Base-by-base conservation (phyloP, 2,113 vertebrate species). In the Gobiocypris rarus region DNA sequence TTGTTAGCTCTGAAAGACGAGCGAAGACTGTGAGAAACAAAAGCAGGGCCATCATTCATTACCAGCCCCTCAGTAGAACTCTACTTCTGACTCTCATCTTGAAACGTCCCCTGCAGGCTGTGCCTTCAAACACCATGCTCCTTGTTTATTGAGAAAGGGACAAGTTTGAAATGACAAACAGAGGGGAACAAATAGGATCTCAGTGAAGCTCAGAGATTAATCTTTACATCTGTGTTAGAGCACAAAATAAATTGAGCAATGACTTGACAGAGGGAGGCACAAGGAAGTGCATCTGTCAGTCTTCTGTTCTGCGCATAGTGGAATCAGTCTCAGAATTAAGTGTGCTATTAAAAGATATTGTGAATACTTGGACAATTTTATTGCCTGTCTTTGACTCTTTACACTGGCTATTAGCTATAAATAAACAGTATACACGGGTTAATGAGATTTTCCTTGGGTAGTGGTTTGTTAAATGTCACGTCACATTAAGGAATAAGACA, bases 41-140 rank as follows among this genome's bases (percentile, higher is more conserved):
- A 85, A 83, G 73, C 22, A 65, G 34, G 63, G 81, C 85, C 86
- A 86, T 85, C 81, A 28, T 78, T 87, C 77, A 85, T 76, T 81
- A 84, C 77, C 77, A 84, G 70, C 65, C 61, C 41, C 73, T 77
- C 81, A 75, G 52, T 77, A 69, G 63, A 41, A 34, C 52, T 54
- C 17, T 54, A 19, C 52, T 54, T 7, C 52, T 54, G 52, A 7
- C 52, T 54, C 74, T 52, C 38, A 83, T 75, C 61, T 52, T n/a
- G 65, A 81, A 86, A 75, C 24, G 54, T 84, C 75, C 76, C 84
- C 78, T 71, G 76, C 65, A 83, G 86, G 65, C 69, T 77, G 45
- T 67, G 77, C 43, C 69, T 61, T 71, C 28, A 54, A 83, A 59
- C 61, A 61, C 61, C 69, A 77, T 58, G 61, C 59, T n/a, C 56